Percentiles rank a stretch among this genome's conserved stretches.
These are phyloP conservation scores for Oegoconia quadripuncta DNA, from an alignment of 2,888 invertebrate species.

Conservation along the genomic window DNA sequence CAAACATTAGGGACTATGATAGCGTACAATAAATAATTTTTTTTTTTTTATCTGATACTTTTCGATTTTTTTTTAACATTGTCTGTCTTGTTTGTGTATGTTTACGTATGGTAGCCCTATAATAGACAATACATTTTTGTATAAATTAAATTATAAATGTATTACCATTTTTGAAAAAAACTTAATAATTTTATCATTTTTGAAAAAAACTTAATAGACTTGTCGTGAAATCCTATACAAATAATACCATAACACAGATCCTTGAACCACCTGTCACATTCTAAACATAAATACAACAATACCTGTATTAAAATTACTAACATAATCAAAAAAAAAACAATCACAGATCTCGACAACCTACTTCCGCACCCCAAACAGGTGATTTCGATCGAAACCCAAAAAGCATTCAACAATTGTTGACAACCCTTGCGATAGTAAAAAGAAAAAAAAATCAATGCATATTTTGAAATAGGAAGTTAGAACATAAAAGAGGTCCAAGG, in stretches of 20 bases:
- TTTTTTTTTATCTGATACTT: too few relatives aligned
- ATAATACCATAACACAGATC: background rate
- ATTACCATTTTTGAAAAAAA: too few relatives aligned
- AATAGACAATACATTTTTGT: too few relatives aligned
- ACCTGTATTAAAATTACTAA: constrained; percentile 33
- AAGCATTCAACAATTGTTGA: constrained; percentile 48
- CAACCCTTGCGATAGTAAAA: constrained; percentile 44
- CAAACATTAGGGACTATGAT: too few relatives aligned
- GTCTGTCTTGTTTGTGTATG: too few relatives aligned
- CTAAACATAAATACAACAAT: constrained; percentile 8
- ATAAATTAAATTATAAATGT: too few relatives aligned
- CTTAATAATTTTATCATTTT: too few relatives aligned
- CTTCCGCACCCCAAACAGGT: constrained; percentile 68
- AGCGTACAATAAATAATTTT: too few relatives aligned
- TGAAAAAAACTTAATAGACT: too few relatives aligned
- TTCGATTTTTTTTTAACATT: too few relatives aligned
- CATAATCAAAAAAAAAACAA: constrained; percentile 25
- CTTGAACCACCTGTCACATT: constrained; percentile 3
- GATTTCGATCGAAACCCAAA: constrained; percentile 44
- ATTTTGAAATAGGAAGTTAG: constrained; percentile 20
- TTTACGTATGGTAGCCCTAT: too few relatives aligned
- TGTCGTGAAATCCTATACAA: too few relatives aligned
- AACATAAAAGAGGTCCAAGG: constrained; percentile 36
- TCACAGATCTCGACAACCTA: constrained; percentile 48
- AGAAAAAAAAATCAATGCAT: constrained; percentile 37